A percentile compares a stretch with the other conserved stretches of the same genome.
Evolutionary conservation across 2,888 invertebrate genomes (phyloP).

Genomic region (Stramonita haemastoma): DNA sequence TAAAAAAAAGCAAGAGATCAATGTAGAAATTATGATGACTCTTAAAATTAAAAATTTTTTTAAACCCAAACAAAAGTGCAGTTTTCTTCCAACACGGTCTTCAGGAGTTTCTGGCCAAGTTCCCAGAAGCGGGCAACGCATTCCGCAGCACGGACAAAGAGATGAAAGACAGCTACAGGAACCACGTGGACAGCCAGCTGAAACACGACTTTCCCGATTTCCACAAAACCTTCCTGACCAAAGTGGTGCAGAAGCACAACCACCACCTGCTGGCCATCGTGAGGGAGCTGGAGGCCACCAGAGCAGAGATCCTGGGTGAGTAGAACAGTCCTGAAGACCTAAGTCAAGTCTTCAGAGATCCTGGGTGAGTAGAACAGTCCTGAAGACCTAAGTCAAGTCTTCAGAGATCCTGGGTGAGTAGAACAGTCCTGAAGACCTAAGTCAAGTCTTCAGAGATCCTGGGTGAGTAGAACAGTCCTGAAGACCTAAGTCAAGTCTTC

Average conservation of each 20-base stretch:
- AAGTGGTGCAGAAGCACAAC: conserved; percentile 58
- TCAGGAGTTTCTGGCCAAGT: conserved; percentile 67
- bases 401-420: too few relatives aligned
- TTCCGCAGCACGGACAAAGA: conserved; percentile 62
- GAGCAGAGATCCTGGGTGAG: conserved; percentile 29
- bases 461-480: too few relatives aligned
- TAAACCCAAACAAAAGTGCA: neutral
- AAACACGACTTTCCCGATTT: conserved; percentile 64
- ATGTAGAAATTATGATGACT: too few relatives aligned
- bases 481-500: too few relatives aligned
- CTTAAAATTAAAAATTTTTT: too few relatives aligned
- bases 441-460: too few relatives aligned
- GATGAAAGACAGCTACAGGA: conserved; percentile 64
- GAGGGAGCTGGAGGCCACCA: conserved; percentile 35
- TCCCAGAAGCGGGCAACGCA: conserved; percentile 66
- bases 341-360: too few relatives aligned
- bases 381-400: too few relatives aligned
- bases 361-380: too few relatives aligned
- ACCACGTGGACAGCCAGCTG: conserved; percentile 61
- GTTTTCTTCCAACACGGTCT: conserved; percentile 29
- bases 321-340: neutral
- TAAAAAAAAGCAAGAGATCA: too few relatives aligned
- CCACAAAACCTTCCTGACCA: conserved; percentile 61
- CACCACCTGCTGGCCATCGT: conserved; percentile 56
- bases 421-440: too few relatives aligned